These are phyloP conservation scores for Genyomyrus donnyi DNA, from an alignment of 2,113 vertebrate species.

Conservation along the genomic window DNA sequence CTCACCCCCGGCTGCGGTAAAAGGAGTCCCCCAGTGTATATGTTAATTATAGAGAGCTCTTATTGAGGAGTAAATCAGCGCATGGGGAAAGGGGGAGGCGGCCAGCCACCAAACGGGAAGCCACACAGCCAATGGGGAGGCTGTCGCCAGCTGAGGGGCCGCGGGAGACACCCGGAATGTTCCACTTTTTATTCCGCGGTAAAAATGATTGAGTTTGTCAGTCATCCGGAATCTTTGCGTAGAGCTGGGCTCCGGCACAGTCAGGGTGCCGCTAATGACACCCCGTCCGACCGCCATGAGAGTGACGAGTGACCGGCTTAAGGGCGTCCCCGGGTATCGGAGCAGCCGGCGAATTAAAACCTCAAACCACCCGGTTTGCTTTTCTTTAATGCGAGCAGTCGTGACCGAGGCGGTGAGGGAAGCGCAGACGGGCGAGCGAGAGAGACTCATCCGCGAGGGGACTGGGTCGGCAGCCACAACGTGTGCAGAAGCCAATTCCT, in stretches of 20 bases:
- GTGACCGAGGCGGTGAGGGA: background rate
- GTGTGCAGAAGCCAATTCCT: slow-evolving; percentile 31
- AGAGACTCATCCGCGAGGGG: background rate
- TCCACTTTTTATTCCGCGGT: background rate
- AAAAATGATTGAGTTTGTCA: slow-evolving; percentile 6
- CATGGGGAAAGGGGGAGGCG: slow-evolving; percentile 38
- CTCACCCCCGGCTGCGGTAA: slow-evolving; percentile 45
- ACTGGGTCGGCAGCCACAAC: background rate
- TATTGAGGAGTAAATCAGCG: slow-evolving; percentile 61
- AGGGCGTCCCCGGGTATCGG: background rate
- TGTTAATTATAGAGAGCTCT: slow-evolving; percentile 61
- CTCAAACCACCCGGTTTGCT: background rate
- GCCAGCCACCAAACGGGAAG: slow-evolving; percentile 48
- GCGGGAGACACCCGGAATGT: background rate
- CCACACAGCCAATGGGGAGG: slow-evolving; percentile 39
- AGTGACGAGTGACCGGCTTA: background rate
- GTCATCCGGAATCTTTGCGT: background rate
- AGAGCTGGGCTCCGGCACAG: background rate
- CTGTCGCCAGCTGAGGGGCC: slow-evolving; percentile 39
- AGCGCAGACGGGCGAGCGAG: background rate
- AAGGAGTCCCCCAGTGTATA: slow-evolving; percentile 48
- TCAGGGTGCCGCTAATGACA: background rate
- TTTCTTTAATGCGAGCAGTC: background rate
- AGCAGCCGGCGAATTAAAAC: background rate
- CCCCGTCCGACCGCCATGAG: background rate